phyloP scores from a whole-genome alignment of 1,140 invertebrate species.

The Antheraea mylitta region DNA sequence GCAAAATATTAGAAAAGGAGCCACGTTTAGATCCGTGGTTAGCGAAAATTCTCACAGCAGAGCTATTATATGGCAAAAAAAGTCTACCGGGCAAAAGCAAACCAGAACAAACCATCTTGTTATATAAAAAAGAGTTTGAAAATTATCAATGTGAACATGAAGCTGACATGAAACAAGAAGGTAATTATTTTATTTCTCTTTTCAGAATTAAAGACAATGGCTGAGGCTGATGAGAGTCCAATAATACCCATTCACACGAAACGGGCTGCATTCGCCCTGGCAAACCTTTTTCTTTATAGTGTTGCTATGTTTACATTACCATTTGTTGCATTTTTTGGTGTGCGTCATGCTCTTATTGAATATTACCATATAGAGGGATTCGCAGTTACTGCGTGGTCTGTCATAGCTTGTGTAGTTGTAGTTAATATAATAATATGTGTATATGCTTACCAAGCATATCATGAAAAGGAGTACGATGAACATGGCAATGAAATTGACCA shows the following conservation, averaged over 20 bases:
- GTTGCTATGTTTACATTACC: constrained; percentile 91
- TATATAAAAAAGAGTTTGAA: constrained; percentile 80
- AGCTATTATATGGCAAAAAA: constrained; percentile 89
- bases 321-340: constrained; percentile 86
- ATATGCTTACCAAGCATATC: constrained; percentile 89
- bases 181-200: constrained; percentile 70
- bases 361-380: constrained; percentile 81
- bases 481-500: constrained; percentile 79
- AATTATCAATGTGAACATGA: constrained; percentile 48
- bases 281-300: constrained; percentile 87
- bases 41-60: constrained; percentile 87
- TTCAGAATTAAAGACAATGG: constrained; percentile 68
- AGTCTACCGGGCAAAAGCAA: constrained; percentile 83
- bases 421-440: constrained; percentile 88
- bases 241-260: constrained; percentile 71
- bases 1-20: constrained; percentile 83
- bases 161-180: constrained; percentile 60
- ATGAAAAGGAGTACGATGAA: constrained; percentile 83
- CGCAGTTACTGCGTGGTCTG: constrained; percentile 85
- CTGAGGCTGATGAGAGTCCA: constrained; percentile 57
- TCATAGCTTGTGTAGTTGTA: constrained; percentile 85
- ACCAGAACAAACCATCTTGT: constrained; percentile 83
- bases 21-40: constrained; percentile 84
- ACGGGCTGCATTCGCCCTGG: constrained; percentile 77
- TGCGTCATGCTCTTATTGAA: constrained; percentile 81